Conservation (phyloP, 2,888 invertebrate species). For the Nephrotoma flavescens region DNA sequence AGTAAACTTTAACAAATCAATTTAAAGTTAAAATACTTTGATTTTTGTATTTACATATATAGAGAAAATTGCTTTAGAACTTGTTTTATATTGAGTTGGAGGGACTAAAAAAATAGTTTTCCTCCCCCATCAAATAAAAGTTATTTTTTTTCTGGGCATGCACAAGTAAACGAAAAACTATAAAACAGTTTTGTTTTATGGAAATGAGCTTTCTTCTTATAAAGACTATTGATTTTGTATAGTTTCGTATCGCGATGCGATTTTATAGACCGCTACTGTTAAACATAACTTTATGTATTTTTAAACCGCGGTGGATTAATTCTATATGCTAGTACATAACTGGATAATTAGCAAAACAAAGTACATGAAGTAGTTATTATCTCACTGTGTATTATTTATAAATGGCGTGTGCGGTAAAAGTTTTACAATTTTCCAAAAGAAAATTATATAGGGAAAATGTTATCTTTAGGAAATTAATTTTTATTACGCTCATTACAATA, state of each 20-base stretch:
- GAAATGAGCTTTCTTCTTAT: no score
- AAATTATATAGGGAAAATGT: not conserved
- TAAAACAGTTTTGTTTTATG: not conserved
- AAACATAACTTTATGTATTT: not conserved
- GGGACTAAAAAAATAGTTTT: not conserved
- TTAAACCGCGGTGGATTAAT: not conserved
- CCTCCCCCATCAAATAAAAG: not conserved
- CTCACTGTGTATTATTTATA: not conserved
- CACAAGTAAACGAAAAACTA: not conserved
- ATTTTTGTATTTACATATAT: not conserved
- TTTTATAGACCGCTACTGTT: not conserved
- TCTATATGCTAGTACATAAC: not conserved
- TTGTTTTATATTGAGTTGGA: not conserved
- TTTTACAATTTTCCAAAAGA: not conserved
- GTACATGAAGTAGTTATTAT: not conserved
- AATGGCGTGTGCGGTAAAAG: not conserved
- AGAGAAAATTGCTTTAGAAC: not conserved
- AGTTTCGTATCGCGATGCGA: not conserved
- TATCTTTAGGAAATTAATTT: not conserved
- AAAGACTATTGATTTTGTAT: not conserved
- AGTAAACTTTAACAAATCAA: not conserved
- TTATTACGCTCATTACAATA: not conserved
- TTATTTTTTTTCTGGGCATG: not conserved
- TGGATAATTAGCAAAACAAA: not conserved
- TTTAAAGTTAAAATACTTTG: not conserved